Evolutionary conservation across 2,113 vertebrate genomes (phyloP), one percentile per base, ranked within the genome.

Genomic region (Mirza zaza): DNA sequence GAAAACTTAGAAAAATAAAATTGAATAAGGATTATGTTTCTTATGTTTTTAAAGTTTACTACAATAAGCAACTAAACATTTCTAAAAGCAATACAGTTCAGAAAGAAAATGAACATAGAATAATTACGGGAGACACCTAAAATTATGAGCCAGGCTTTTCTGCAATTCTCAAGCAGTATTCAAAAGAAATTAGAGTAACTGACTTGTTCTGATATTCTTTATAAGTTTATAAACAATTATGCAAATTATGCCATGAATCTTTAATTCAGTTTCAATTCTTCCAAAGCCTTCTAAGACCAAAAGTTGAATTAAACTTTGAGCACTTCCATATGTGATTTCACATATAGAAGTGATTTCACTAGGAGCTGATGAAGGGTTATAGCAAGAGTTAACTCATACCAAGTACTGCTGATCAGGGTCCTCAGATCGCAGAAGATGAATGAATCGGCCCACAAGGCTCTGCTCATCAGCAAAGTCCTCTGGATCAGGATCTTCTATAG

Each of bases 391-490:
- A 11, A 27, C 4, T 68, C 98, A 42, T 98, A 99, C 99, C 98
- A 99, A 98, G 93, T 99, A 99, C 98, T 99, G 99, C 45, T 99
- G 99, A 97, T 99, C 99, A 0, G 99, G 99, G 95, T 99, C 99
- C 39, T 99, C 99, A 5, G 99, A 99, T 68, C 98, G 99, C 25
- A 99, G 98, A 32, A 99, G 99, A 91, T 99, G 99, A 97, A 99
- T 99, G 97, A 99, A 99, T 50, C 99, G 98, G 63, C 99, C 99
- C 94, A 99, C 99, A 39, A 99, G 99, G 94, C 99, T 99, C 97
- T 99, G 99, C 96, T 99, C 99, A 94, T 99, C 99, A 29, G 99
- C 99, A 98, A 99, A 99, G 98, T 99, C 99, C 96, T 99, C 99
- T 0, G 99, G 99, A 97, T 99, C 99, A 2, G 99, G 99, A 61